These are phyloP conservation scores for Mimumesa dahlbomi DNA, from an alignment of 2,888 invertebrate species.

Conservation along the genomic window DNA sequence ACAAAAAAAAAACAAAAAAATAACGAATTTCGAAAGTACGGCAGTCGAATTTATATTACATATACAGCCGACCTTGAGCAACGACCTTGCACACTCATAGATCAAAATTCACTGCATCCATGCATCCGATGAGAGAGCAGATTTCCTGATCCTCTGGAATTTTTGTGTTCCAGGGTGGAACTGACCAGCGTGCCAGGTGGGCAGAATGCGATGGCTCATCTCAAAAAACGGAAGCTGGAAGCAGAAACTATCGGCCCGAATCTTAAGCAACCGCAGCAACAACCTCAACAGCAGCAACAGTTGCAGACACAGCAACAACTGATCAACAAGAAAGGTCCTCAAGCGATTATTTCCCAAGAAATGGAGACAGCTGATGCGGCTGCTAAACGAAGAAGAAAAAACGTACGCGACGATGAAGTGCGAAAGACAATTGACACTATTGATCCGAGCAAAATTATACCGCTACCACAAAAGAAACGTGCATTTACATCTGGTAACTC, in stretches of 20 bases:
- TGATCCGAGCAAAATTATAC: constrained; percentile 77
- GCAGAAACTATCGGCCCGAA: constrained; percentile 79
- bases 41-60: constrained; percentile 45
- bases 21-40: constrained; percentile 34
- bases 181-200: constrained; percentile 82
- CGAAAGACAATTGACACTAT: constrained; percentile 71
- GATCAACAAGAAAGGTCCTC: constrained; percentile 76
- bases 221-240: constrained; percentile 87
- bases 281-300: constrained; percentile 55
- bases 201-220: constrained; percentile 84
- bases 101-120: constrained; percentile 55
- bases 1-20: too few relatives aligned
- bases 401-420: constrained; percentile 77
- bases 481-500: constrained; percentile 80
- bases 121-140: constrained; percentile 55
- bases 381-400: constrained; percentile 81
- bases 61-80: constrained; percentile 44
- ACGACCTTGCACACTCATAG: constrained; percentile 54
- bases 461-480: constrained; percentile 84
- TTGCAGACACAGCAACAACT: constrained; percentile 58
- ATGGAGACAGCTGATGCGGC: constrained; percentile 81
- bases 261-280: constrained; percentile 71
- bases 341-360: constrained; percentile 79
- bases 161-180: constrained; percentile 81
- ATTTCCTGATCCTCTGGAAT: constrained; percentile 77